Conservation (phyloP, 2,888 invertebrate genomes). For the Strigamia maritima region DNA sequence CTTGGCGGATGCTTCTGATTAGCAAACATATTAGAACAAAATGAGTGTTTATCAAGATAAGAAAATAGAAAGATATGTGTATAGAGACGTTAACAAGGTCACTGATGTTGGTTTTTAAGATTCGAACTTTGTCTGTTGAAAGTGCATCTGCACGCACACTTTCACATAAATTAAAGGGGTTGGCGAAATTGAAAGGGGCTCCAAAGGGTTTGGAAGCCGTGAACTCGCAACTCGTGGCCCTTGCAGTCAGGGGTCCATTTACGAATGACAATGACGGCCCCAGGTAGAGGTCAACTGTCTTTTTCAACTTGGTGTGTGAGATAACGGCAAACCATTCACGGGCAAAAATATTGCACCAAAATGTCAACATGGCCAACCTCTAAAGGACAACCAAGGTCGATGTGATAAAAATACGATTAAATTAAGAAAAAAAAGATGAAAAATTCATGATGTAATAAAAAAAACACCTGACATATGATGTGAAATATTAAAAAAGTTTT, state of each 20-base stretch:
- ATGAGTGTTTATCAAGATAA: slow-evolving; percentile 5
- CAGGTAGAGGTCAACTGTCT: slow-evolving; percentile 19
- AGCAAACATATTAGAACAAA: slow-evolving; percentile 16
- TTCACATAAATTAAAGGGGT: not conserved
- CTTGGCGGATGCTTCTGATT: slow-evolving; percentile 11
- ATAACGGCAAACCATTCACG: slow-evolving; percentile 6
- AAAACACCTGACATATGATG: not conserved
- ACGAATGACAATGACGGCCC: not conserved
- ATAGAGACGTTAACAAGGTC: slow-evolving; percentile 16
- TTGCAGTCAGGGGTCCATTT: not conserved
- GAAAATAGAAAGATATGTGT: not conserved
- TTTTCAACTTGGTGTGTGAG: not conserved
- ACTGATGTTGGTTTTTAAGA: not conserved
- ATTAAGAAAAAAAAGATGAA: not conserved
- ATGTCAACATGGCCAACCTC: slow-evolving; percentile 1
- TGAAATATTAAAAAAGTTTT: not conserved
- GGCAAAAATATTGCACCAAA: slow-evolving; percentile 11
- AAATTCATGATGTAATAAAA: not conserved
- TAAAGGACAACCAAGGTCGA: slow-evolving; percentile 10
- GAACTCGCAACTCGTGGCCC: not conserved
- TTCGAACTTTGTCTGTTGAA: not conserved
- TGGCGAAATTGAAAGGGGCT: not conserved
- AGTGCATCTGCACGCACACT: not conserved
- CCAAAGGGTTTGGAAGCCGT: not conserved
- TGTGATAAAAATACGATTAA: not conserved